Percentiles rank a stretch among this genome's conserved stretches.
Evolutionary conservation across 2,797 vertebrate genomes (phyloP).

Genomic region (Malurus leucopterus): DNA sequence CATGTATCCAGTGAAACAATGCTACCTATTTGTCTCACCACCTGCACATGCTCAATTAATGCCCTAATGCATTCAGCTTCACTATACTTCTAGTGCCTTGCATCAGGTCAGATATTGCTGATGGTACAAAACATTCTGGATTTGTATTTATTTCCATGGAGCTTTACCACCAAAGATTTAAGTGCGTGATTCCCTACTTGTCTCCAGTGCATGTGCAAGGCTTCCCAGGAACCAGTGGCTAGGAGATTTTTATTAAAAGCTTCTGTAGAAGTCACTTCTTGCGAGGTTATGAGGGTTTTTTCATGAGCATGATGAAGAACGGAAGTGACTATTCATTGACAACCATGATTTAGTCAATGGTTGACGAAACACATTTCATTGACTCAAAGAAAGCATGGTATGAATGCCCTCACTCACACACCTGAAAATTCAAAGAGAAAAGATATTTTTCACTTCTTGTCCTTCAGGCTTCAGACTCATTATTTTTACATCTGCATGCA

Average conservation of each 20-base stretch:
- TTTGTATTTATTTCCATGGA: conserved; percentile 5
- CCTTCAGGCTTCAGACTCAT: not conserved
- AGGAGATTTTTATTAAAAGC: not conserved
- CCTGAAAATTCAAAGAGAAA: not conserved
- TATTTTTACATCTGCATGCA: not conserved
- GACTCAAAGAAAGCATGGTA: not conserved
- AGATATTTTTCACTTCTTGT: not conserved
- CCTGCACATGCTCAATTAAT: not conserved
- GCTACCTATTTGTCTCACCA: not conserved
- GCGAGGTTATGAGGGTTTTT: not conserved
- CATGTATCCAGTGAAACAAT: not conserved
- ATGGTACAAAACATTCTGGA: not conserved
- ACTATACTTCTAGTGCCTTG: not conserved
- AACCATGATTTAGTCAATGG: not conserved
- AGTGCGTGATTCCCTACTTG: not conserved
- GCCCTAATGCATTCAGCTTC: not conserved
- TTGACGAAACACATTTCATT: not conserved
- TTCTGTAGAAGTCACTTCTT: not conserved
- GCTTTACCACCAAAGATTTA: not conserved
- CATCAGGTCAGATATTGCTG: not conserved
- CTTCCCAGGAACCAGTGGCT: not conserved
- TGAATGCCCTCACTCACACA: not conserved
- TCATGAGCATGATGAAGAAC: not conserved
- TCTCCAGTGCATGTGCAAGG: not conserved
- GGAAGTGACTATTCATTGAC: too few species aligned